Conservation (phyloP, 2,797 vertebrate genomes). For the Alfaro cultratus region DNA sequence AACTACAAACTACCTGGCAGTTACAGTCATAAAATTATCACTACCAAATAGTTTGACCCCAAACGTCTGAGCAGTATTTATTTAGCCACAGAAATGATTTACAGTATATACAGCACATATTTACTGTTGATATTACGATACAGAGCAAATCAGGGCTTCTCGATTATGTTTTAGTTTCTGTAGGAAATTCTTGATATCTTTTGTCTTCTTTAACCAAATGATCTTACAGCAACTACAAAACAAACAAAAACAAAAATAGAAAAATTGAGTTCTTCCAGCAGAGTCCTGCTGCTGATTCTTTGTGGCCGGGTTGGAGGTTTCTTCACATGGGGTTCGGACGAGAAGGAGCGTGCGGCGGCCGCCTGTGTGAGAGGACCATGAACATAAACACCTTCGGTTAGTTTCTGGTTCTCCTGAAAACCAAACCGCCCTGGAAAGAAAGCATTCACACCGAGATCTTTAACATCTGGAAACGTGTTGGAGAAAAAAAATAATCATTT, state of each 20-base stretch:
- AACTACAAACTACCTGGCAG: not conserved
- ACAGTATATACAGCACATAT: not conserved
- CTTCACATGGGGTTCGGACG: conserved; percentile 65
- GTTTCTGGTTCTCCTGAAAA: conserved; percentile 3
- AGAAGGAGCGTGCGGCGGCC: conserved; percentile 62
- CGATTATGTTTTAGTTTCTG: not conserved
- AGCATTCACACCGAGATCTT: conserved; percentile 21
- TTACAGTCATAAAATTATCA: not conserved
- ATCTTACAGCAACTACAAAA: not conserved
- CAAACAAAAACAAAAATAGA: not conserved
- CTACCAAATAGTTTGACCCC: not conserved
- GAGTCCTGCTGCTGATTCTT: conserved; percentile 1
- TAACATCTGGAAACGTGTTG: not conserved
- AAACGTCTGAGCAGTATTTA: not conserved
- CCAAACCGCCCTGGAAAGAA: not conserved
- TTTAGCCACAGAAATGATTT: not conserved
- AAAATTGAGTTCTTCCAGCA: not conserved
- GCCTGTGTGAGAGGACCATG: conserved; percentile 50
- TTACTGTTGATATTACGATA: not conserved
- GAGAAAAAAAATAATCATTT: not conserved
- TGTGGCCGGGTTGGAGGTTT: not conserved
- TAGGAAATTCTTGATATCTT: not conserved
- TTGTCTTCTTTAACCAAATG: not conserved
- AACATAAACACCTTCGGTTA: conserved; percentile 12
- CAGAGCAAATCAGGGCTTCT: not conserved